Percentiles rank a stretch among this genome's conserved stretches.
phyloP scores from a whole-genome alignment of 2,888 invertebrate species.

The Aphelenchoides bicaudatus region DNA sequence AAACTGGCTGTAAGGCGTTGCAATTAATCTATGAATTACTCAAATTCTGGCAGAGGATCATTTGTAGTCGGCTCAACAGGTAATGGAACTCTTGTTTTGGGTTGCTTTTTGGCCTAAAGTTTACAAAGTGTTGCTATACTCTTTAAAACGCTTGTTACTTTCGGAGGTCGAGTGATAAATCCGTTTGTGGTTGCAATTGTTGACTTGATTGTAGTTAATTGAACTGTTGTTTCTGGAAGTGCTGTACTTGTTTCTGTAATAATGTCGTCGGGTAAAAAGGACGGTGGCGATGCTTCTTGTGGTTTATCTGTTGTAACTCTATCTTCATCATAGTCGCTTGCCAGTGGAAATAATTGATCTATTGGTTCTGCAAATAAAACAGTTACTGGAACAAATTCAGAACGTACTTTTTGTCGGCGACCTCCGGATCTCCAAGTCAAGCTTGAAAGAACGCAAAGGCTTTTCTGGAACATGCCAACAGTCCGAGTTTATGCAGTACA shows the following conservation, averaged over 20 bases:
- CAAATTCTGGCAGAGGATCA: neutral
- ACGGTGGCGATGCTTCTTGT: neutral
- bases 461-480: slow-evolving; percentile 43
- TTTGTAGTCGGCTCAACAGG: no score
- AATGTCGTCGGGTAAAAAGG: neutral
- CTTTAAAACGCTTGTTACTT: no score
- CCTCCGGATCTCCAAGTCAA: neutral
- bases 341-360: slow-evolving; percentile 1
- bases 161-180: no score
- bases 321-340: neutral
- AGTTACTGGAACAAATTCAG: no score
- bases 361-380: no score
- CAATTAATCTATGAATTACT: neutral
- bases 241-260: neutral
- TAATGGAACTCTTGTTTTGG: no score
- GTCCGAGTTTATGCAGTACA: slow-evolving; percentile 40
- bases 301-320: neutral
- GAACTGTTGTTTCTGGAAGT: neutral
- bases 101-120: no score
- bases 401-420: neutral
- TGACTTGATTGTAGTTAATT: neutral
- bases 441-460: slow-evolving; percentile 26
- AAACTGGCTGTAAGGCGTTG: neutral
- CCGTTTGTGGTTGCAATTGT: no score
- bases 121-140: no score